These are phyloP conservation scores for Chironomus striatipennis DNA, from an alignment of 1,140 invertebrate species.

Conservation along the genomic window DNA sequence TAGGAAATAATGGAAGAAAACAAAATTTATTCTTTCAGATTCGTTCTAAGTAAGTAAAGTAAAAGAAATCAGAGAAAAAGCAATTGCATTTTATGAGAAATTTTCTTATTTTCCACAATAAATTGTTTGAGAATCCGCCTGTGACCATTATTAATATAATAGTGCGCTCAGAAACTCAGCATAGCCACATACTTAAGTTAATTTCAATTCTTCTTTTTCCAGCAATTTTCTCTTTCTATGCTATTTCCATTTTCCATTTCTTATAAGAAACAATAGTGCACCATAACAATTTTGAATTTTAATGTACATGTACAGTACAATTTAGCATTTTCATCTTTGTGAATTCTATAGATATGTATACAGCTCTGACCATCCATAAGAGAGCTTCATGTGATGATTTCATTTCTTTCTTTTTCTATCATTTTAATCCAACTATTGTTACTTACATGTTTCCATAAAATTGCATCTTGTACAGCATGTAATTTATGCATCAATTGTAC, in stretches of 20 bases:
- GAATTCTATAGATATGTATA: not conserved
- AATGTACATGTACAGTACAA: slow-evolving; percentile 6
- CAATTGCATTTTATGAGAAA: too few species aligned
- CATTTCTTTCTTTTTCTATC: not conserved
- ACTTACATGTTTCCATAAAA: not conserved
- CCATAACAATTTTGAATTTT: not conserved
- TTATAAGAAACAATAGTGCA: not conserved
- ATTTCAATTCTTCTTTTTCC: not conserved
- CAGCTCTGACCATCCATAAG: not conserved
- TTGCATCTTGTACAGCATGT: not conserved
- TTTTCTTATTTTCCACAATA: too few species aligned
- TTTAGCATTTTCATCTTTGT: not conserved
- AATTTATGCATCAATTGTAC: slow-evolving; percentile 20
- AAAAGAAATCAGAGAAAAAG: not conserved
- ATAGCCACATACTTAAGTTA: slow-evolving; percentile 1
- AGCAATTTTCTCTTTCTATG: not conserved
- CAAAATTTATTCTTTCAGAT: not conserved
- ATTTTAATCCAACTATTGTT: not conserved
- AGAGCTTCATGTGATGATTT: not conserved
- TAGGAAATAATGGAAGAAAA: slow-evolving; percentile 12
- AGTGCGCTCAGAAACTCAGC: not conserved
- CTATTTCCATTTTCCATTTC: too few species aligned
- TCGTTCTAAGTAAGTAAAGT: not conserved
- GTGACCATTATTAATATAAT: too few species aligned
- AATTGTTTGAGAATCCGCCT: too few species aligned